These are phyloP conservation scores for Brachyptera putata DNA, from an alignment of 2,888 invertebrate genomes.

Conservation along the genomic window DNA sequence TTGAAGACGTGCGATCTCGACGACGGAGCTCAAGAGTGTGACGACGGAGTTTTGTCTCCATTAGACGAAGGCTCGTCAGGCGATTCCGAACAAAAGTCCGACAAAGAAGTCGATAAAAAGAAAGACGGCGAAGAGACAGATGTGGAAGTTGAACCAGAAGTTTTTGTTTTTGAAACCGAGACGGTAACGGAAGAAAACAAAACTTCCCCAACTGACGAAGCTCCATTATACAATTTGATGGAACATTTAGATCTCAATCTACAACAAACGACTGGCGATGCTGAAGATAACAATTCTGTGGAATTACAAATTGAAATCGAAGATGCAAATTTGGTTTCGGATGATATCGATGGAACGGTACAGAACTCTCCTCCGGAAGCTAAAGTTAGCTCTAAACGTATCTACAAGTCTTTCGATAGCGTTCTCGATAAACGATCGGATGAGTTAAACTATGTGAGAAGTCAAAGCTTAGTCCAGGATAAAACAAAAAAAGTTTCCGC, in stretches of 20 bases:
- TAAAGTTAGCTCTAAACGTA: not conserved
- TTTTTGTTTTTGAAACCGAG: constrained; percentile 72
- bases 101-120: constrained; percentile 36
- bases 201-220: constrained; percentile 17
- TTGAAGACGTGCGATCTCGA: constrained; percentile 47
- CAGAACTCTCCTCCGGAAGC: not conserved
- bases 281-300: constrained; percentile 44
- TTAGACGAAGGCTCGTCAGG: constrained; percentile 54
- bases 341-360: not conserved
- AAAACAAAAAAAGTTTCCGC: constrained; percentile 20
- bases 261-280: too few relatives aligned
- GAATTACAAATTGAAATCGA: not conserved
- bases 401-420: not conserved
- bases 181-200: constrained; percentile 43
- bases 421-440: not conserved
- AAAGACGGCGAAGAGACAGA: constrained; percentile 37
- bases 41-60: constrained; percentile 44
- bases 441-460: constrained; percentile 2
- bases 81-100: constrained; percentile 46
- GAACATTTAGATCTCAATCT: constrained; percentile 39
- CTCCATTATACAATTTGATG: constrained; percentile 29
- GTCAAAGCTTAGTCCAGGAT: constrained; percentile 19
- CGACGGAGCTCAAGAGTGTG: constrained; percentile 44
- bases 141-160: constrained; percentile 51
- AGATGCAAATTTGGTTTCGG: constrained; percentile 5